Conservation (phyloP, 2,113 vertebrate genomes). For the Alexandromys fortis region DNA sequence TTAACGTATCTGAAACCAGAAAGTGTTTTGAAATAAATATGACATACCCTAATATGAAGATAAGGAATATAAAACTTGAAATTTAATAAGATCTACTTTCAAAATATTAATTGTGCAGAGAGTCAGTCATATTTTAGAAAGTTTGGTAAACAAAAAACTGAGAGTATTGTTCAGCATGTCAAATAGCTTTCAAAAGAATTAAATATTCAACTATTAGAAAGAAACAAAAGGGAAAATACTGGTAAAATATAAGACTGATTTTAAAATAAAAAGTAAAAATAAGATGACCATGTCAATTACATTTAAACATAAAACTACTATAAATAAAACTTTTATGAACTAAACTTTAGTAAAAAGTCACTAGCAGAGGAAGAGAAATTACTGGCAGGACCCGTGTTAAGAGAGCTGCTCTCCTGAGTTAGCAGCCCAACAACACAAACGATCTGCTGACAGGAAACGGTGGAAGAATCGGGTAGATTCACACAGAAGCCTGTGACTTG, state of each 20-base stretch:
- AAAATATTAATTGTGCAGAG: conserved; percentile 31
- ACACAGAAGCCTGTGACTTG: background rate
- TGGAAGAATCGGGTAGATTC: background rate
- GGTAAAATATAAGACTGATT: background rate
- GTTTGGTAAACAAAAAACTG: background rate
- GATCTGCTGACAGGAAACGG: background rate
- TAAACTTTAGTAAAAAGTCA: background rate
- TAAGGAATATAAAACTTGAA: background rate
- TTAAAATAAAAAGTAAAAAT: background rate
- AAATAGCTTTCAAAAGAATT: conserved; percentile 30
- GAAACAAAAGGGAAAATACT: conserved; percentile 3
- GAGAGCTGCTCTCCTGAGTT: background rate
- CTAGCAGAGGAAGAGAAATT: background rate
- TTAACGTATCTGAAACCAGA: background rate
- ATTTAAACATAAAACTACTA: background rate
- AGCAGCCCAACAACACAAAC: background rate
- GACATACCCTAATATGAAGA: background rate
- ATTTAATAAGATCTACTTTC: background rate
- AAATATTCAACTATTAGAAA: background rate
- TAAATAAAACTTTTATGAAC: conserved; percentile 37
- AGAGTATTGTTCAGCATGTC: background rate
- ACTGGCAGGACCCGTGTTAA: background rate
- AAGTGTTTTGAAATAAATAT: background rate
- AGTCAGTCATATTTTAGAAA: conserved; percentile 44
- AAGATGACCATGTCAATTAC: background rate